A percentile compares a stretch with the other conserved stretches of the same genome.
Conservation (phyloP, 2,797 vertebrate species). For the Enteromius fasciolatus region DNA sequence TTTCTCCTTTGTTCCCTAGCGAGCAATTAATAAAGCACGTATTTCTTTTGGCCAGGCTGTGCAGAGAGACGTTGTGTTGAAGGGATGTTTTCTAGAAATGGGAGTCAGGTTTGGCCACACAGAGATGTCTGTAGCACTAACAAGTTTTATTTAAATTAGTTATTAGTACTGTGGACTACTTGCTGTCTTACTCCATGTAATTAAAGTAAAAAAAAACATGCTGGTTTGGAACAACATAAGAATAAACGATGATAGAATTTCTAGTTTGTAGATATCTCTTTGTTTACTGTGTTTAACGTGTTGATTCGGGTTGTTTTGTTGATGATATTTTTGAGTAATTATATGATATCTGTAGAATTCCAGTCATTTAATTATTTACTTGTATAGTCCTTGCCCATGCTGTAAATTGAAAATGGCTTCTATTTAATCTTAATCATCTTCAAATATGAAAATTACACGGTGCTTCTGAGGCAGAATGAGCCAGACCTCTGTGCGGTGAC, state of each 20-base stretch:
- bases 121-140: conserved; percentile 9
- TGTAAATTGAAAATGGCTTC: conserved; percentile 54
- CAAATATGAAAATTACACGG: conserved; percentile 54
- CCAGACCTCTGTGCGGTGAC: conserved; percentile 34
- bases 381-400: conserved; percentile 19
- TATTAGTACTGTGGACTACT: background rate
- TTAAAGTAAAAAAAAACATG: background rate
- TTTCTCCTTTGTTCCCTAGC: conserved; percentile 31
- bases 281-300: background rate
- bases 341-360: conserved; percentile 16
- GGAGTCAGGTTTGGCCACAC: conserved; percentile 17
- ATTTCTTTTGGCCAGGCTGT: conserved; percentile 8
- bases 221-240: background rate
- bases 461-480: conserved; percentile 46
- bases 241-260: background rate
- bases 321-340: conserved; percentile 6
- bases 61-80: conserved; percentile 29
- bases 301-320: conserved; percentile 6
- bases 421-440: conserved; percentile 61
- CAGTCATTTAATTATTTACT: conserved; percentile 25
- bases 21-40: conserved; percentile 46
- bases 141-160: conserved; percentile 44
- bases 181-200: background rate
- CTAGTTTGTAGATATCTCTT: background rate
- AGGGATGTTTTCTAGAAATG: conserved; percentile 31